These are phyloP conservation scores for Anneissia japonica DNA, from an alignment of 35 echinoderm and acorn worm genomes.

Conservation along the genomic window DNA sequence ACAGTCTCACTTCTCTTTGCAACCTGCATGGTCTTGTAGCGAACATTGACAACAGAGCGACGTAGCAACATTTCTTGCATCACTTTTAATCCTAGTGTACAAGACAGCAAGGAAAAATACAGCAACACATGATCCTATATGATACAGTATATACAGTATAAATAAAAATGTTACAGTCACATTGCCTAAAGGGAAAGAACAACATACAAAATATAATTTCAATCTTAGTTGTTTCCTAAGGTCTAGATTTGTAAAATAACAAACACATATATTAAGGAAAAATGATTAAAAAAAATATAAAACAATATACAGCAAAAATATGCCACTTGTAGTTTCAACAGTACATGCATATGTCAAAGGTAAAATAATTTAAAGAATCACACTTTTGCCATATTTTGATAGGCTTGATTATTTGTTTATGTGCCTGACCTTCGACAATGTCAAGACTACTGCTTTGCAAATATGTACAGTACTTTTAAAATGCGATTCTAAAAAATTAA, in stretches of 20 bases:
- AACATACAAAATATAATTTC: background rate
- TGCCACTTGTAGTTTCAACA: no score
- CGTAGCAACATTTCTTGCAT: conserved; percentile 59
- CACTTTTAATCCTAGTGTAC: conserved; percentile 93
- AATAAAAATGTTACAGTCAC: background rate
- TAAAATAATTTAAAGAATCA: no score
- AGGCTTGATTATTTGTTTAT: no score
- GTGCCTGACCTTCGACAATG: no score
- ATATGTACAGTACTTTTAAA: no score
- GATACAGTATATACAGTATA: no score
- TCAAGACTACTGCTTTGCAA: no score
- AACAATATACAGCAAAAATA: no score
- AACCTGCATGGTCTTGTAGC: conserved; percentile 68
- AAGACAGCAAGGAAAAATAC: conserved; percentile 83
- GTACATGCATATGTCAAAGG: no score
- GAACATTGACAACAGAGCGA: conserved; percentile 65
- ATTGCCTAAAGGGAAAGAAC: background rate
- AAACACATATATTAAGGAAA: background rate
- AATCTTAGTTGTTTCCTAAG: background rate
- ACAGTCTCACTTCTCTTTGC: conserved; percentile 63
- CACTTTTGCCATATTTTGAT: no score
- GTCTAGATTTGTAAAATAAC: background rate
- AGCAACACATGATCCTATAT: conserved; percentile 76
- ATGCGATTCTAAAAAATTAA: no score
- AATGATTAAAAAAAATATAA: background rate